These are phyloP conservation scores for Torymus texanus DNA, from an alignment of 2,888 invertebrate genomes.

Conservation along the genomic window DNA sequence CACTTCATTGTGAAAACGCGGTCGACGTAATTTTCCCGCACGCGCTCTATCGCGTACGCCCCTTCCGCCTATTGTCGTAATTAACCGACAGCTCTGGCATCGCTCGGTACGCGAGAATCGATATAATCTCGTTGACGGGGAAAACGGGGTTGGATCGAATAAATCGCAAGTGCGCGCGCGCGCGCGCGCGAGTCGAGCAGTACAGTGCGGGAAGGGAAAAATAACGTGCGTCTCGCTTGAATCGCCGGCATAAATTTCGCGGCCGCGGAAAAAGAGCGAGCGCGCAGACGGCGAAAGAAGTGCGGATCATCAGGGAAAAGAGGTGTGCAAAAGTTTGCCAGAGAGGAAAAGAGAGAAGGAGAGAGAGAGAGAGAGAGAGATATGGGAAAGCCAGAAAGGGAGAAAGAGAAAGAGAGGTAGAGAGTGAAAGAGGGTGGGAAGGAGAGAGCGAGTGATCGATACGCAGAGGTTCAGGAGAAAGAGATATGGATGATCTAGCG, in stretches of 20 bases:
- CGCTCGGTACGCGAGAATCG: constrained; percentile 8
- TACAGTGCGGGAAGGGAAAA: too few species aligned
- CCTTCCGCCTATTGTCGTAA: constrained; percentile 10
- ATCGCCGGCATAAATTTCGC: too few species aligned
- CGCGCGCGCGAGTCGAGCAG: too few species aligned
- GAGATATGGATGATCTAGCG: neutral
- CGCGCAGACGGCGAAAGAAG: constrained; percentile 1
- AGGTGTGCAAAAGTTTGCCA: too few species aligned
- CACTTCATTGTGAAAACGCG: constrained; percentile 19
- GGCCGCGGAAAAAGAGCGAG: constrained; percentile 7
- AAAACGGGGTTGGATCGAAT: too few species aligned
- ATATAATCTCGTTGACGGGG: constrained; percentile 41
- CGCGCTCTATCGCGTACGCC: neutral
- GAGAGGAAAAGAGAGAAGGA: constrained; percentile 13
- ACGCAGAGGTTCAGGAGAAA: neutral
- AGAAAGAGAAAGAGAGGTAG: neutral
- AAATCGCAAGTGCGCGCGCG: too few species aligned
- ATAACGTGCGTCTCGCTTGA: too few species aligned
- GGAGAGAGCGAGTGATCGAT: neutral
- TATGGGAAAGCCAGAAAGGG: neutral
- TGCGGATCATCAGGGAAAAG: neutral
- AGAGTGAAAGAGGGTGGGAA: constrained; percentile 3
- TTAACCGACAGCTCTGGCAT: constrained; percentile 38
- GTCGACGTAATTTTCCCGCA: constrained; percentile 19
- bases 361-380: neutral